Evolutionary conservation across 2,113 vertebrate species (phyloP), one percentile per base, ranked within the genome.

Genomic region (Ptychochromis oligacanthus): DNA sequence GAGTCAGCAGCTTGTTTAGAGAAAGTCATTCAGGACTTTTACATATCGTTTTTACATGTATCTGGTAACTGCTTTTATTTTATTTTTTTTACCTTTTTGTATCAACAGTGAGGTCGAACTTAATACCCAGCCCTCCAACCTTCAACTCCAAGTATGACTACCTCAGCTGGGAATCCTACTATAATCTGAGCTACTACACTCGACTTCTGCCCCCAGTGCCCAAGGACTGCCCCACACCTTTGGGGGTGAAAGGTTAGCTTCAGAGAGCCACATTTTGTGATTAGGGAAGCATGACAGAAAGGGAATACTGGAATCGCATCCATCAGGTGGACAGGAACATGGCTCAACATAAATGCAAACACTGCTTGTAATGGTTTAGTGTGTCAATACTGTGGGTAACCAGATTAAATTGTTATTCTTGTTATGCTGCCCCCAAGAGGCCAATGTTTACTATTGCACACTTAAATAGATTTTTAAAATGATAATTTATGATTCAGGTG

Each of bases 111-210:
- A 96, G 98, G 18, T 91, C 97, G 88, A 97, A 94, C 75, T 94
- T 98, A 46, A 97, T 99, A 81, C 98, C 98, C 75, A 98, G 95
- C 43, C 98, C 98, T 18, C 98, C 98, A 2, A 99, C 98, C 6
- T 99, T 95, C 94, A 99, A 99, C 91, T 95, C 95, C 1, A 96
- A 96, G 2, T 95, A 99, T 0, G 92, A 93, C 79, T 99, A 99
- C 94, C 93, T 99, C 93, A 99, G 94, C 95, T 99, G 98, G 98
- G 98, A 99, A 77, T 94, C 97, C 22, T 99, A 97, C 72, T 95
- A 95, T 89, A 99, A 99, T 0, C 91, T 96, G 82, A 99, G 96
- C 90, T 99, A 98, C 52, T 99, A 97, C 89, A 99, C 98, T 2
- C 96, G 98, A 0, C 1, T 99, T 40, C 96, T 99, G 43, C 97